Conservation (phyloP, 2,113 vertebrate species). For the Myiopsitta monachus region DNA sequence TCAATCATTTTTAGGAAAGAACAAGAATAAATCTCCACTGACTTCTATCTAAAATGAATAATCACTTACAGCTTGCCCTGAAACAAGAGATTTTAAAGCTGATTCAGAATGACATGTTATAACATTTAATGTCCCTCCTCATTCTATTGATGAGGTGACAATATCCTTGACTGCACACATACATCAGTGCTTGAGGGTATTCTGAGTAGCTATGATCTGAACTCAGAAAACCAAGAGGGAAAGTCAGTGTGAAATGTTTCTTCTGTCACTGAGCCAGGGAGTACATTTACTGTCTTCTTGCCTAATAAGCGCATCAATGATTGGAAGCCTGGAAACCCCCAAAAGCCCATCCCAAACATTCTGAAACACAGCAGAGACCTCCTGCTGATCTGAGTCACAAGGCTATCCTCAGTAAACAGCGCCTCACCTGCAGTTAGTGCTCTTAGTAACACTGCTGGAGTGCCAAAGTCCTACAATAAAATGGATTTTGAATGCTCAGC, state of each 20-base stretch:
- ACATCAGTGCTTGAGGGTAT: not conserved
- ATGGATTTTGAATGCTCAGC: not conserved
- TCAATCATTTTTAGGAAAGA: not conserved
- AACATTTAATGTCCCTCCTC: not conserved
- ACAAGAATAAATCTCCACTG: not conserved
- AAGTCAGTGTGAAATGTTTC: not conserved
- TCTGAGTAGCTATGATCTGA: not conserved
- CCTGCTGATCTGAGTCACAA: rapidly evolving
- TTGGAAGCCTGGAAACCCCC: not conserved
- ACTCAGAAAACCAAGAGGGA: not conserved
- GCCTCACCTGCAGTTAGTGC: not conserved
- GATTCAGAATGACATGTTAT: not conserved
- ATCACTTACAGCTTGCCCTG: not conserved
- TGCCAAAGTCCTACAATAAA: not conserved
- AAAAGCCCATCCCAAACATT: not conserved
- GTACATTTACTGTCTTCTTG: not conserved
- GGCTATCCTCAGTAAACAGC: not conserved
- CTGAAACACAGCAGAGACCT: not conserved
- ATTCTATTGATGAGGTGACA: not conserved
- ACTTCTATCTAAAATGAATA: not conserved
- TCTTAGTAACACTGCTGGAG: not conserved
- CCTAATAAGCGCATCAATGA: not conserved
- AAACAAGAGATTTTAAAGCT: not conserved
- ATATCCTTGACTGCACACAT: not conserved
- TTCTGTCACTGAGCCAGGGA: not conserved